Base-by-base conservation (phyloP, 2,888 invertebrate species). In the Idaea straminata region DNA sequence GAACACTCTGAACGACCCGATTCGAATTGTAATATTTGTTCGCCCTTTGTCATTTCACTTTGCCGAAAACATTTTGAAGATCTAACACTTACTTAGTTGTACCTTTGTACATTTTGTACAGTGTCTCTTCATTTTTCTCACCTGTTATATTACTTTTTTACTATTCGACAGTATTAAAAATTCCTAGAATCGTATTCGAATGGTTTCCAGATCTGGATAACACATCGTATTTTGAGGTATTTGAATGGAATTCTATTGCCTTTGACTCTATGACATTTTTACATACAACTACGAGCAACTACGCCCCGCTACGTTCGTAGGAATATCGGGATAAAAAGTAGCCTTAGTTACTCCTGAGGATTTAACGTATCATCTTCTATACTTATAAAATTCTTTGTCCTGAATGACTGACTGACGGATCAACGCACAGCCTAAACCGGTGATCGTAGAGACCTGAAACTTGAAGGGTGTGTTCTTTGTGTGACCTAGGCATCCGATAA, bases 11-110 rank as follows among this genome's bases (percentile, higher is more conserved):
- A 25, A 25, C 25, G 25, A 25, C 68, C 68, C 65, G 72, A 74
- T 69, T 73, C 68, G 47, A 67, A 72, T 61, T 65, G 67, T 61
- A 64, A 73, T 77, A 72, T 75, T 74, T 69, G 69, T 72, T 70
- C 72, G 66, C 67, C 64, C 70, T 64, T 71, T 65, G 62, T 62
- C 68, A 35, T 72, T 63, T 63, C 66, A 66, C 64, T 65, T 62
- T 65, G 59, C 59, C 13, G 59, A 34, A 25, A 16, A 34, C 34
- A 59, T 59, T 59, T 34, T 16, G 13, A 13, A 47, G 47, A 47
- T 13, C 47, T 47, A 47, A 47, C 47, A 47, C 47, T 47, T 47
- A 47, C 10, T 47, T 47, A 47, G 7, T 47, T 10, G 47, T 13
- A 47, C 47, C 47, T 47, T 47, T 47, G 7, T 47, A 47, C 10